Base-by-base conservation (phyloP, 2,888 invertebrate genomes). In the Hyppa rectilinea region DNA sequence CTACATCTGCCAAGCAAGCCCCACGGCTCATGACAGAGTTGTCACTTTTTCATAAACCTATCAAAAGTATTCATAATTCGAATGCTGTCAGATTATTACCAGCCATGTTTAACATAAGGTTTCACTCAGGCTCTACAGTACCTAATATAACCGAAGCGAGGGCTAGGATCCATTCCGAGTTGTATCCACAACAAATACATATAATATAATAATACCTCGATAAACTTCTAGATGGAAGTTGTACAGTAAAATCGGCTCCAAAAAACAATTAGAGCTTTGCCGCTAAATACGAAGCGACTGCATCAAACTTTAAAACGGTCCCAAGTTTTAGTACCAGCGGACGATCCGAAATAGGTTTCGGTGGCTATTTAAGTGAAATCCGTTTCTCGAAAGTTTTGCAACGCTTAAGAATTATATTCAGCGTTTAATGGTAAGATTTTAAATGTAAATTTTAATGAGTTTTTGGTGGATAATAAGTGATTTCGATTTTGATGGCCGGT, bases 301-400 rank as follows among this genome's bases (percentile, higher is more conserved):
- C 85, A 90, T 89, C 88, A 89, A 92, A 92, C 87, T 90, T 89
- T 87, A 81, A 88, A 86, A 85, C 85, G 84, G 83, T 87, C 81
- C 85, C 84, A 89, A 89, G 87, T 90, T 90, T 79, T 67, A 14
- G 74, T 78, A 71, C 76, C 75, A 36, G 20, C 71, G 63, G 70
- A 69, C 75, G 71, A 84, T 79, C 76, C 73, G 61, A 76, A 83
- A 85, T 81, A 82, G 86, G 82, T 83, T 83, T 78, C 60, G 75
- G 75, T 70, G 74, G 82, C 79, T 80, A 84, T 85, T 83, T 84
- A 75, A 84, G 80, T 80, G 80, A 83, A 84, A 85, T 75, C 78
- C 72, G 83, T 80, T 87, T 71, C 75, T 66, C n/a, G 53, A 61
- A 87, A 88, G 82, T 86, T 86, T 85, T 59, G 71, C 47, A 64